Conservation (phyloP, 2,888 invertebrate genomes). For the Brenthis hecate region DNA sequence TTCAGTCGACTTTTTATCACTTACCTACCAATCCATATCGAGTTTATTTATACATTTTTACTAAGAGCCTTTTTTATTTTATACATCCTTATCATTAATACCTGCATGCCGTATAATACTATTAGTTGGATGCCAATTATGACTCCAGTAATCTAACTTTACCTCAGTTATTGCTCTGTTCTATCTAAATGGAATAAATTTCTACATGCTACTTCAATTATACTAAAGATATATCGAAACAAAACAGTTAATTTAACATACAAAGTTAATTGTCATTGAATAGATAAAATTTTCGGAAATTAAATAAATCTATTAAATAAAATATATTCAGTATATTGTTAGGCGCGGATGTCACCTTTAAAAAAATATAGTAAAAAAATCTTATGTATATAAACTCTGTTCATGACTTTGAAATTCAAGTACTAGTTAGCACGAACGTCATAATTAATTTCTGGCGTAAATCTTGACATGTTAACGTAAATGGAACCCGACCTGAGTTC, state of each 20-base stretch:
- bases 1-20: constrained; percentile 75
- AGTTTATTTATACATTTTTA: constrained; percentile 66
- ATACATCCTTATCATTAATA: constrained; percentile 44
- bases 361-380: constrained; percentile 1
- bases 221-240: background rate
- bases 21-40: constrained; percentile 69
- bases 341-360: background rate
- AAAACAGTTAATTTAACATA: too few relatives aligned
- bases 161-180: constrained; percentile 19
- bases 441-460: constrained; percentile 39
- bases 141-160: constrained; percentile 30
- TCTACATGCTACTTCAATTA: constrained; percentile 18
- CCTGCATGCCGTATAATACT: constrained; percentile 34
- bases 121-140: constrained; percentile 39
- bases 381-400: constrained; percentile 15
- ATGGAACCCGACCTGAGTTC: constrained; percentile 19
- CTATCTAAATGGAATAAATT: constrained; percentile 14
- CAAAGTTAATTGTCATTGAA: too few relatives aligned
- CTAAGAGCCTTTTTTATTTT: constrained; percentile 55
- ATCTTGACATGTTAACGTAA: constrained; percentile 38
- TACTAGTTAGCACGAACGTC: constrained; percentile 37
- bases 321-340: too few relatives aligned
- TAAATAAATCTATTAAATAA: too few relatives aligned
- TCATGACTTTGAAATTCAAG: constrained; percentile 35
- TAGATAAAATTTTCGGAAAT: too few relatives aligned